Base-by-base conservation (phyloP, 2,888 invertebrate species). In the Ashinkailepas kermadecensis region DNA sequence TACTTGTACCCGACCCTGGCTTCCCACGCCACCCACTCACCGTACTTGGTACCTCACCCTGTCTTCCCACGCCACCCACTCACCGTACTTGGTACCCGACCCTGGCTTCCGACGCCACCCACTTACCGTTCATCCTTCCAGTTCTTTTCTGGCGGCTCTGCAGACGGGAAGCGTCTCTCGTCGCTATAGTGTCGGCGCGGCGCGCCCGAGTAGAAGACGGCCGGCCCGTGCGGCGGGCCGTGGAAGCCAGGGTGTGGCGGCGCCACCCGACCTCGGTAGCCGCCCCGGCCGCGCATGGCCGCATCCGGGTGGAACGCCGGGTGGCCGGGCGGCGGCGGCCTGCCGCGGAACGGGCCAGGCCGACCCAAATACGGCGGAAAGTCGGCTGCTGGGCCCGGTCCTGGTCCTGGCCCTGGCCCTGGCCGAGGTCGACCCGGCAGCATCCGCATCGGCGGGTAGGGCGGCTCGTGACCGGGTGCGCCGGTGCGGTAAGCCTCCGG, bases 351-450 rank as follows among this genome's bases (percentile, higher is more conserved):
- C 78, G 18, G 56, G 78, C 59, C 74, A 79, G 56, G 78, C 39
- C 39, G 39, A 39, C 39, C 39, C 39, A 39, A 4, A 39, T 39
- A 39, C 39, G 39, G 39, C 39, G 39, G 39, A 39, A 39, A 39
- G 39, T 39, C 39, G 57, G 78, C 80, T 15, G 59, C 12, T 7
- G 59, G 59, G 59, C 59, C 59, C 59, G 59, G 59, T 11, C 59
- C 59, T 74, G 81, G 21, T 57, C 70, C 62, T 25, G 59, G 64
- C 56, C 58, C 81, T n/a, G 81, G 83, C 39, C 85, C 85, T 23
- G 84, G 85, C 83, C 85, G 85, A 74, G 56, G 80, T 74, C 81
- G 64, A 25, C 54, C 57, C 57, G 23, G 78, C 58, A 78, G 12
- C 57, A 58, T n/a, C n/a, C 57, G 78, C 23, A 23, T n/a, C 57